Base-by-base conservation (phyloP, 23 tunicate species). In the Diplosoma virens region DNA sequence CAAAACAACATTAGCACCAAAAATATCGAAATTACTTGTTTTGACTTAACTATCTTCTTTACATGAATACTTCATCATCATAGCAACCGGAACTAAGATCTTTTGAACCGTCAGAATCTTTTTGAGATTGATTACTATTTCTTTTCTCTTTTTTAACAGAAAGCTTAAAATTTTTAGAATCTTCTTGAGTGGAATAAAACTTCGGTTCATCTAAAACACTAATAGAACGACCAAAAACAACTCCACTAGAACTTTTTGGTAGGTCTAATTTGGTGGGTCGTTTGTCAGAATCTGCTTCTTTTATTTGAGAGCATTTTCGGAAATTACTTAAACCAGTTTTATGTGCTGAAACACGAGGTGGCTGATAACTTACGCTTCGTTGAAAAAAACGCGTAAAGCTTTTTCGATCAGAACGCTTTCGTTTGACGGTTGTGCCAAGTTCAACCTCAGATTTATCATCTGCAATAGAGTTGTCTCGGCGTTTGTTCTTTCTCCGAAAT, bases 321-420 rank as follows among this genome's bases (percentile, higher is more conserved):
- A 7, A 16, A 56, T 16, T 5, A 67, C 26, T 34, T 34, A 25
- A 61, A 6, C n/a, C n/a, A n/a, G 35, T 5, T 61, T 28, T 28
- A 34, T 35, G 7, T 4, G 34, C 7, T 29, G 35, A 36, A 67
- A 52, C 26, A 4, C 68, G 24, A 14, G 82, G 73, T 24, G 66
- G 82, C 29, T 78, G 82, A 37, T 78, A 64, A 54, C 82, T 78
- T 22, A 63, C 7, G 41, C 82, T 78, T 4, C 82, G 73, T 54
- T 78, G 82, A 25, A 63, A 61, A 27, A 63, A 35, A 30, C 53
- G 66, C 7, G 53, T 34, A 75, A 48, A 58, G 20, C 82, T 6
- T 34, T 34, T 48, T 29, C 28, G 63, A 16, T 61, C 82, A 18
- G 58, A 4, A 14, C 58, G 58, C 25, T 29, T 35, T 17, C 34